Evolutionary conservation across 2,888 invertebrate species (phyloP).

Genomic region (Alviniconcha strummeri): DNA sequence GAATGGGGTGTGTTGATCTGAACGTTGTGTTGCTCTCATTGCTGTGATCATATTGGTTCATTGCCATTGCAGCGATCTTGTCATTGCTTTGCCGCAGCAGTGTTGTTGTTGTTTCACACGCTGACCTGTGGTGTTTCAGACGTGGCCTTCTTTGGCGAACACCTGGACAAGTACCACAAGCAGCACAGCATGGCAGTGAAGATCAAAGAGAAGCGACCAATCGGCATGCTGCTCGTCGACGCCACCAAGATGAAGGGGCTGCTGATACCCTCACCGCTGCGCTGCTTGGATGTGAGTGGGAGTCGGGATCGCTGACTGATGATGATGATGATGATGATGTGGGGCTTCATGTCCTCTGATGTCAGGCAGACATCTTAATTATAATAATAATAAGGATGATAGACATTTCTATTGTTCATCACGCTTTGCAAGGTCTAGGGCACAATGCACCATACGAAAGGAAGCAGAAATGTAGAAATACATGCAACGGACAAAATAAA

Average conservation of each 20-base stretch:
- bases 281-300: conserved; percentile 79
- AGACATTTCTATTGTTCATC: no score
- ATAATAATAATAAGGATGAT: no score
- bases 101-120: no score
- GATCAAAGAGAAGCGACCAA: conserved; percentile 80
- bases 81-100: no score
- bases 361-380: no score
- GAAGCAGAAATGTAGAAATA: no score
- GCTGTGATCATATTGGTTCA: background rate
- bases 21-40: background rate
- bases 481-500: no score
- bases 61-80: background rate
- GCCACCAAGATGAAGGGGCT: conserved; percentile 83
- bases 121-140: conserved; percentile 62
- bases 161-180: conserved; percentile 82
- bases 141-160: conserved; percentile 80
- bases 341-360: no score
- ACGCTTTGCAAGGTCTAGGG: no score
- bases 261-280: conserved; percentile 83
- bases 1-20: background rate
- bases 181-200: conserved; percentile 83
- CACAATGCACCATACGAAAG: no score
- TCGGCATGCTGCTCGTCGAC: conserved; percentile 85
- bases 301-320: no score
- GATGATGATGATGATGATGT: no score